Percentiles rank a stretch among this genome's conserved stretches.
phyloP scores from a whole-genome alignment of 2,797 vertebrate genomes.

The Spondyliosoma cantharus region DNA sequence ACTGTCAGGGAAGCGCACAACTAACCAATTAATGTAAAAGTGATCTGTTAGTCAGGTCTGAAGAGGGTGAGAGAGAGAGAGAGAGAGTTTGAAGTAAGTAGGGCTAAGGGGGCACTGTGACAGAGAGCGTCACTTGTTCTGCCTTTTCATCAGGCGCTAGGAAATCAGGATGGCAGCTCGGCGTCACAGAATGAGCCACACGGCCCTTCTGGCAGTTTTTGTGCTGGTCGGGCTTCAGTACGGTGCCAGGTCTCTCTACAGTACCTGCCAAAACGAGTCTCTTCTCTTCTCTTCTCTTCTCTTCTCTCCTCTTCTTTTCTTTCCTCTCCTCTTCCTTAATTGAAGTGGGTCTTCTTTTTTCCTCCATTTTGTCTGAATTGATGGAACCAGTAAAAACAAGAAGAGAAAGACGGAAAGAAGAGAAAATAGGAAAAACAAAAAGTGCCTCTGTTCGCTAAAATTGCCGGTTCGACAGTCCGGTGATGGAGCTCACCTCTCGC shows the following conservation, averaged over 20 bases:
- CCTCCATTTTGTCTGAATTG: slow-evolving; percentile 1
- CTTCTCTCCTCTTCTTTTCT: background rate
- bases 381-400: slow-evolving; percentile 7
- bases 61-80: background rate
- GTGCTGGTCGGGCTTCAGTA: slow-evolving; percentile 36
- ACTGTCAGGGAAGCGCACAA: too few relatives aligned
- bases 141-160: slow-evolving; percentile 25
- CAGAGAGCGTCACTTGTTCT: slow-evolving; percentile 41
- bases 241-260: slow-evolving; percentile 45
- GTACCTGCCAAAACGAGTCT: slow-evolving; percentile 50
- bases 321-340: slow-evolving; percentile 16
- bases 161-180: slow-evolving; percentile 64
- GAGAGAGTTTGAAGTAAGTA: slow-evolving; percentile 31
- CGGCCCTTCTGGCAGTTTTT: slow-evolving; percentile 56
- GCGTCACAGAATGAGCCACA: slow-evolving; percentile 40
- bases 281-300: slow-evolving; percentile 20
- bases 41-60: background rate
- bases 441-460: background rate
- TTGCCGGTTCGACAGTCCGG: slow-evolving; percentile 12
- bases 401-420: background rate
- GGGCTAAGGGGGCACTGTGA: slow-evolving; percentile 32
- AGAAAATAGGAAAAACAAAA: background rate
- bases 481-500: slow-evolving; percentile 4
- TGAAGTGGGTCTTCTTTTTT: slow-evolving; percentile 7
- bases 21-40: slow-evolving; percentile 2